phyloP scores from a whole-genome alignment of 1,140 invertebrate species.

The Drosophila murphyi region DNA sequence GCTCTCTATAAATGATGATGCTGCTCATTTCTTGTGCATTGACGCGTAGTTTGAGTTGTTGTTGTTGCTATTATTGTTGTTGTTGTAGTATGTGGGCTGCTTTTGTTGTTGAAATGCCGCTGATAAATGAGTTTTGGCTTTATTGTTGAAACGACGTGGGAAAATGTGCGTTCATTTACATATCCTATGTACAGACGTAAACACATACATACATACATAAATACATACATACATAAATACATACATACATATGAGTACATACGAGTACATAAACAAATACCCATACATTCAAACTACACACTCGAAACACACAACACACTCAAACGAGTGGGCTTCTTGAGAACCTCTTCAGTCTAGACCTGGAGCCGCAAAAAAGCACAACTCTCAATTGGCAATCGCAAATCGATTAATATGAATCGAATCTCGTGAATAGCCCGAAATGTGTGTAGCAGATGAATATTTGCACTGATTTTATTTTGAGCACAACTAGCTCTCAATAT shows the following conservation, averaged over 20 bases:
- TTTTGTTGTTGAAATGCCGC: conserved; percentile 74
- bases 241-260: no score
- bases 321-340: conserved; percentile 41
- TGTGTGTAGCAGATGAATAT: neutral
- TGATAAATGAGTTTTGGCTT: conserved; percentile 76
- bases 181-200: conserved; percentile 34
- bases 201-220: conserved; percentile 16
- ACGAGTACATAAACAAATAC: no score
- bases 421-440: neutral
- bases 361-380: neutral
- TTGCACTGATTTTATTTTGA: no score
- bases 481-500: no score
- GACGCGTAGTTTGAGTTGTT: conserved; percentile 34
- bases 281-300: conserved; percentile 15
- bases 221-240: neutral
- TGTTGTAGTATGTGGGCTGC: conserved; percentile 58
- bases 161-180: conserved; percentile 75
- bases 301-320: conserved; percentile 5
- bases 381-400: neutral
- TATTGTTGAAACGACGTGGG: conserved; percentile 74
- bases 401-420: neutral
- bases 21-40: conserved; percentile 73
- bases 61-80: conserved; percentile 6
- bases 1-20: conserved; percentile 71
- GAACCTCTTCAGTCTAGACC: conserved; percentile 26